Base-by-base conservation (phyloP, 2,113 vertebrate genomes). In the Athene noctua region DNA sequence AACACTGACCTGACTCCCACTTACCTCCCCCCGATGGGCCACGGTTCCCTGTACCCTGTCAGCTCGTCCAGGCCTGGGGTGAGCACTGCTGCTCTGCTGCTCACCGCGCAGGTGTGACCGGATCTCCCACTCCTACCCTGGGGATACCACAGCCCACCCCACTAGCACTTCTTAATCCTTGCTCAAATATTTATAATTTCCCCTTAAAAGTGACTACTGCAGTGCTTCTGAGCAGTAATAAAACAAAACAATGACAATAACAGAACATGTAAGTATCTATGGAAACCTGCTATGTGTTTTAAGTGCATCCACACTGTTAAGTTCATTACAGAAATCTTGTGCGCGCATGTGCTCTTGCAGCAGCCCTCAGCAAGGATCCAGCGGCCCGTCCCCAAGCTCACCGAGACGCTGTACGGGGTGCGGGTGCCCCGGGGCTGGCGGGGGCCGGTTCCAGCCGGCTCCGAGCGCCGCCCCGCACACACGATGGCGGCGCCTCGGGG, bases 401-500 rank as follows among this genome's bases (percentile, higher is more conserved):
- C 15, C 3, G 25, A 72, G 30, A 17, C 12, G 15, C 26, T 36
- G 7, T 27, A 15, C 0, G 0, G 13, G 27, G 1, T 44, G 26
- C 2, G 2, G 51, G 34, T 52, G 16, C 17, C 29, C 47, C 3
- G 1, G 38, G 1, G 5, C 47, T 65, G 78, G 2, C 21, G 4
- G 6, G 6, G 8, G 15, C 25, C 2, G 9, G 52, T 51, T 73
- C 30, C 36, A 51, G 20, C 9, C 7, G 2, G 51, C 55, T 70
- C 46, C 29, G 25, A 8, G 20, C 0, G 0, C n/a, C n/a, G 51
- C 15, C 61, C 44, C 2, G 1, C 22, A 32, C 49, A 13, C 49
- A 57, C 5, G 1, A 9, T 21, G 49, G 40, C 5, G 1, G n/a
- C 1, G 6, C 13, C 21, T 8, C 46, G 0, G 65, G 38, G 25